Evolutionary conservation across 2,113 vertebrate genomes (phyloP).

Genomic region (Sander lucioperca): DNA sequence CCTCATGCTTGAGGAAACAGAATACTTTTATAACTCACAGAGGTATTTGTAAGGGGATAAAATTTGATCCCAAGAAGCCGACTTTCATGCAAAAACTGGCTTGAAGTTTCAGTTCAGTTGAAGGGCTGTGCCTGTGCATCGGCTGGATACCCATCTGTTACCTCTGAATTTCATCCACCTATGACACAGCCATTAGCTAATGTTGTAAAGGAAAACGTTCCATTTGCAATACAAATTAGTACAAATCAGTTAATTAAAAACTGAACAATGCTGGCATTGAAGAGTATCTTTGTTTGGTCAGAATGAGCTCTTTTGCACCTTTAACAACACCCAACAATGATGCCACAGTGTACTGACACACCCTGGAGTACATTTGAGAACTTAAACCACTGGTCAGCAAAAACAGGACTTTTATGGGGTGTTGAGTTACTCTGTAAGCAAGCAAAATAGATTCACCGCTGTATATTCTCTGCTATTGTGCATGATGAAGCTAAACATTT

Average conservation of each 20-base stretch:
- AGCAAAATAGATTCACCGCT: not conserved
- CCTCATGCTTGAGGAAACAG: conserved; percentile 20
- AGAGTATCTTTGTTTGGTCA: not conserved
- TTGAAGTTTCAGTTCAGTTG: conserved; percentile 9
- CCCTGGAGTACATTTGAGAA: not conserved
- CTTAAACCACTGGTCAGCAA: not conserved
- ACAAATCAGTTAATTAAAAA: not conserved
- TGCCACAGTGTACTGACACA: not conserved
- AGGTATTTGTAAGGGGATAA: conserved; percentile 7
- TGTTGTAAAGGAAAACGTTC: conserved; percentile 24
- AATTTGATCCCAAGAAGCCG: not conserved
- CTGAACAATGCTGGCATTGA: not conserved
- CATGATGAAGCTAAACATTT: conserved; percentile 4
- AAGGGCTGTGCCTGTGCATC: conserved; percentile 8
- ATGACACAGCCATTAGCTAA: conserved; percentile 8
- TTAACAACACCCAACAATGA: not conserved
- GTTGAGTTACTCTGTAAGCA: not conserved
- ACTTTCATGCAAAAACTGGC: conserved; percentile 15
- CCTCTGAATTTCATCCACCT: conserved; percentile 24
- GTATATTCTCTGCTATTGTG: conserved; percentile 18
- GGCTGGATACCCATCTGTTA: conserved; percentile 31
- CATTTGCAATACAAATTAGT: conserved; percentile 25
- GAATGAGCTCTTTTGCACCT: not conserved
- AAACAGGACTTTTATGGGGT: not conserved
- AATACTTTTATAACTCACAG: not conserved